phyloP scores from a whole-genome alignment of 2,888 invertebrate genomes.

The Gymnoscelis rufifasciata region DNA sequence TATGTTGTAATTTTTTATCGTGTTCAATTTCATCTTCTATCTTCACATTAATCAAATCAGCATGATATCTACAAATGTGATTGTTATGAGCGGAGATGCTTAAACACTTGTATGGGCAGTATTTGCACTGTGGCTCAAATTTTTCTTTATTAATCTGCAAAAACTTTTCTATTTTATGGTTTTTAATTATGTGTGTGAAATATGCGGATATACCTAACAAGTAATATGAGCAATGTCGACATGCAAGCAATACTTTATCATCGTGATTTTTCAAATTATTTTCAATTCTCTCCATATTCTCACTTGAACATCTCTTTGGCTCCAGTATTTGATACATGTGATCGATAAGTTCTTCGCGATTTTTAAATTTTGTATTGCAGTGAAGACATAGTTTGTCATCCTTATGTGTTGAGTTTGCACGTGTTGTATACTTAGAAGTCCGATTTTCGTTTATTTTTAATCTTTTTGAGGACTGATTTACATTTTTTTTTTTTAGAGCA shows the following conservation, averaged over 20 bases:
- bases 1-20: slow-evolving; percentile 1
- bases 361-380: slow-evolving; percentile 46
- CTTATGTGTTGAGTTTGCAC: not conserved
- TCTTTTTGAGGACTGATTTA: too few species aligned
- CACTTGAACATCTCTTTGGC: slow-evolving; percentile 24
- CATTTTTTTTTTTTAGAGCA: too few species aligned
- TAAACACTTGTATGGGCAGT: slow-evolving; percentile 32
- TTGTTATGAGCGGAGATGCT: slow-evolving; percentile 30
- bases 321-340: slow-evolving; percentile 55
- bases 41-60: slow-evolving; percentile 16
- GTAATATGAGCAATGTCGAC: slow-evolving; percentile 37
- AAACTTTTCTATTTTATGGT: slow-evolving; percentile 34
- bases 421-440: slow-evolving; percentile 8
- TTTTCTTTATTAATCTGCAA: slow-evolving; percentile 26
- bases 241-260: slow-evolving; percentile 16
- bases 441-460: too few species aligned
- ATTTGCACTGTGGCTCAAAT: slow-evolving; percentile 43
- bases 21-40: slow-evolving; percentile 14
- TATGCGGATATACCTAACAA: slow-evolving; percentile 26
- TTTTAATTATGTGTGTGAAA: slow-evolving; percentile 32
- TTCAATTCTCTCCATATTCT: not conserved
- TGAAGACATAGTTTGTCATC: slow-evolving; percentile 45
- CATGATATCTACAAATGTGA: slow-evolving; percentile 31
- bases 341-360: slow-evolving; percentile 48
- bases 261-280: slow-evolving; percentile 6